These are phyloP conservation scores for Microvelia longipes DNA, from an alignment of 1,140 invertebrate species.

Conservation along the genomic window DNA sequence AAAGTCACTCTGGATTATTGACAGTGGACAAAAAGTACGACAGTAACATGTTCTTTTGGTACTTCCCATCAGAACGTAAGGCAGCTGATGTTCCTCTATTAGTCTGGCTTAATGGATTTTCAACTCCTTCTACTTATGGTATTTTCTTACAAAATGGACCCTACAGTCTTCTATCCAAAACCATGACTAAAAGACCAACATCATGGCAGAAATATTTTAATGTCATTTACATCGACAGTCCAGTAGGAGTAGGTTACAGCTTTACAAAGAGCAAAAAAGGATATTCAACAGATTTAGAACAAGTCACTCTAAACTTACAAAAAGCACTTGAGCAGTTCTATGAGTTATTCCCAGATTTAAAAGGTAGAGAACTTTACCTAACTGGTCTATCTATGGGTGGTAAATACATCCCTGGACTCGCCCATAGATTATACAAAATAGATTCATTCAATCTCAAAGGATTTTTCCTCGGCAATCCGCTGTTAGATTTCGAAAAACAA, in stretches of 20 bases:
- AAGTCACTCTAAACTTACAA: conserved; percentile 47
- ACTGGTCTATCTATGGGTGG: conserved; percentile 41
- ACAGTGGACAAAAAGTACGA: conserved; percentile 46
- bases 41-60: conserved; percentile 60
- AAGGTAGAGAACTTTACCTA: conserved; percentile 20
- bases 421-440: conserved; percentile 35
- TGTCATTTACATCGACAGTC: conserved; percentile 71
- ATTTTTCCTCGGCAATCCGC: conserved; percentile 70
- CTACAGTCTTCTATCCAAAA: conserved; percentile 30
- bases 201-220: conserved; percentile 43
- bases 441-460: conserved; percentile 47
- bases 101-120: conserved; percentile 64
- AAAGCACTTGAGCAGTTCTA: conserved; percentile 54
- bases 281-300: background rate
- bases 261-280: conserved; percentile 11
- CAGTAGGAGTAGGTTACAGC: conserved; percentile 18
- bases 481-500: conserved; percentile 65
- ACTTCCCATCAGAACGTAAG: conserved; percentile 43
- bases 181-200: background rate
- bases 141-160: conserved; percentile 47
- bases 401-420: conserved; percentile 37
- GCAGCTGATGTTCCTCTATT: conserved; percentile 41
- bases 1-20: conserved; percentile 46
- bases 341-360: conserved; percentile 35
- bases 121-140: conserved; percentile 50